Base-by-base conservation (phyloP, 2,888 invertebrate species). In the Drosophila nigritarsus region DNA sequence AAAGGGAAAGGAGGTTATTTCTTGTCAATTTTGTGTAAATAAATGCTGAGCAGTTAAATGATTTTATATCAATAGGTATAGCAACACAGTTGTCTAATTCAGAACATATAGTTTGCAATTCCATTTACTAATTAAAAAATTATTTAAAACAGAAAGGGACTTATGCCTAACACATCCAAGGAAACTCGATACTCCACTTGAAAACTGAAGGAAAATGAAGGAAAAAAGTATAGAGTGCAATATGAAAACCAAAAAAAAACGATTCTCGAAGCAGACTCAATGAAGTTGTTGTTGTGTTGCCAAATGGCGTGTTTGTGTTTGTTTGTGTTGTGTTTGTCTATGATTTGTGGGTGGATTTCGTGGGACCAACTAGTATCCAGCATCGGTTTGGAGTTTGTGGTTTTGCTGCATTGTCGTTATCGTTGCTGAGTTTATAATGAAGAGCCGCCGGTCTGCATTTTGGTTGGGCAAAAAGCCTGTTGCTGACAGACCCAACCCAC, bases 401-500 rank as follows among this genome's bases (percentile, higher is more conserved):
- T 38, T 64, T 75, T 66, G 60, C 54, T 54, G 66, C 42, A 45
- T 54, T 38, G 49, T 60, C 38, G 63, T 55, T 60, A 54, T 79
- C 51, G 45, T 71, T 71, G 70, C 66, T 60, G 58, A 66, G 60
- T 63, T 50, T 64, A 69, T 73, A 82, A 78, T 83, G 79, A 87
- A 84, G 70, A 56, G 73, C 71, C 65, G 65, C 49, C 68, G 63
- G 61, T 40, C 50, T 64, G 65, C 54, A 58, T 61, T 63, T 68
- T 36, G 51, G 36, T 38, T 54, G 61, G 42, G 34, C 59, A 54
- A 56, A 70, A 53, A 59, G 86, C 82, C 82, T 87, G 87, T 83
- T 83, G 87, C 85, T 78, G 67, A 32, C 78, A 74, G 59, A 50
- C 34, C 27, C 50, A 59, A 34, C 68, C 54, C 61, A 8, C 24